Base-by-base conservation (phyloP, 1,140 invertebrate species). In the Drosophila suzukii region DNA sequence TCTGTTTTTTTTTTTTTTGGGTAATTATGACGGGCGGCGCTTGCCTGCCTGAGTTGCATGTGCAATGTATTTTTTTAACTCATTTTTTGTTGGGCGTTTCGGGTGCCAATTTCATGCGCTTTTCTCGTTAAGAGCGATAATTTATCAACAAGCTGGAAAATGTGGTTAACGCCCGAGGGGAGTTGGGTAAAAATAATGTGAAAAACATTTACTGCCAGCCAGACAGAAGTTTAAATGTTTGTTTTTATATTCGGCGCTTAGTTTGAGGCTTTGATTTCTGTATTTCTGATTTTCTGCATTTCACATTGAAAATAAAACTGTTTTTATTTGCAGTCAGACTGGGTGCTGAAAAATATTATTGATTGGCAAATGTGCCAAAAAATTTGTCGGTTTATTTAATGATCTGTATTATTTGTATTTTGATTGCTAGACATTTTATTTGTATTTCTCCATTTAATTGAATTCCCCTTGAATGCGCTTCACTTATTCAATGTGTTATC, bases 11-110 rank as follows among this genome's bases (percentile, higher is more conserved):
- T 71, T n/a, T n/a, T 38, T 68, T 55, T 79, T 56, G 39, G 76
- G 63, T 81, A 86, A 85, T 85, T 85, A 86, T 81, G 81, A 86
- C 59, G 73, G 62, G 43, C 71, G 70, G 75, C 78, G 77, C 79
- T 76, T 76, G 54, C 46, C 74, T 81, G 67, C 79, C 81, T 84
- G 81, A 56, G 77, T 74, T 85, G 83, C 83, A 88, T 88, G 75
- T 83, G 83, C 83, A 88, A 89, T 88, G 84, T 7, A 38, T 36
- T 57, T 47, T 47, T 43, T 17, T 44, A 36, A 36, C n/a, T 49
- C 43, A 41, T 38, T 15, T 56, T 43, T 17, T 49, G 50, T 43
- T 36, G 46, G 15, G n/a, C 59, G 39, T 30, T 39, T 56, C 38
- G 61, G 68, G 70, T 74, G 72, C 57, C 72, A 74, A 75, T 75